A percentile compares a stretch with the other conserved stretches of the same genome.
Evolutionary conservation across 2,113 vertebrate genomes (phyloP).

Genomic region (Hippocampus abdominalis): DNA sequence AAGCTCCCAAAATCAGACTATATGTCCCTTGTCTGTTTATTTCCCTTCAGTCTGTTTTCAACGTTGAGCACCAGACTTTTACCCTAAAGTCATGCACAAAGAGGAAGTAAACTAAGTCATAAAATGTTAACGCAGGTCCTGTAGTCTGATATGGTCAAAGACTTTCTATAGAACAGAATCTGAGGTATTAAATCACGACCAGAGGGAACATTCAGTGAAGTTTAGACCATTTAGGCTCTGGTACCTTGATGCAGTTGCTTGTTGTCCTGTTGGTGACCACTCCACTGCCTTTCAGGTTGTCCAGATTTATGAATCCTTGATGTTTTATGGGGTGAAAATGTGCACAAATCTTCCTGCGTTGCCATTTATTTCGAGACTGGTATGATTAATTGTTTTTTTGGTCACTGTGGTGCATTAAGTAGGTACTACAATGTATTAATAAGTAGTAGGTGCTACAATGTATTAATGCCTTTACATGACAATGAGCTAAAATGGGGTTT

Average conservation of each 20-base stretch:
- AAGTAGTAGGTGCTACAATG: too few relatives aligned
- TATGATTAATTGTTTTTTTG: neutral
- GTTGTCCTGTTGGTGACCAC: neutral
- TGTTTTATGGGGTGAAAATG: neutral
- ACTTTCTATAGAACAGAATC: neutral
- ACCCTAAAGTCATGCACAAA: slow-evolving; percentile 3
- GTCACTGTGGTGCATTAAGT: neutral
- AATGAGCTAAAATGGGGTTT: neutral
- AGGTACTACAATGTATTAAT: neutral
- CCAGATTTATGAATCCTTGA: neutral
- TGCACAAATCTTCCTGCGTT: neutral
- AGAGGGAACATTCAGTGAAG: neutral
- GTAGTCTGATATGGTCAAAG: neutral
- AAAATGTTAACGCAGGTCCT: neutral
- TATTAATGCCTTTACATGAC: neutral
- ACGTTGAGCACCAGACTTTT: neutral
- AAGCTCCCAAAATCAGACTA: neutral
- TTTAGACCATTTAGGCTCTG: too few relatives aligned
- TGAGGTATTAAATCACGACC: neutral
- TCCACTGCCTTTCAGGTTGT: neutral
- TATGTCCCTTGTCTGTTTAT: neutral
- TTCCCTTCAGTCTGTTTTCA: slow-evolving; percentile 6
- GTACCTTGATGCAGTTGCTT: neutral
- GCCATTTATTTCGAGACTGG: slow-evolving; percentile 3
- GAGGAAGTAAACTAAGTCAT: neutral